Conservation (phyloP, 2,797 vertebrate genomes). For the Rhadinocentrus ornatus region DNA sequence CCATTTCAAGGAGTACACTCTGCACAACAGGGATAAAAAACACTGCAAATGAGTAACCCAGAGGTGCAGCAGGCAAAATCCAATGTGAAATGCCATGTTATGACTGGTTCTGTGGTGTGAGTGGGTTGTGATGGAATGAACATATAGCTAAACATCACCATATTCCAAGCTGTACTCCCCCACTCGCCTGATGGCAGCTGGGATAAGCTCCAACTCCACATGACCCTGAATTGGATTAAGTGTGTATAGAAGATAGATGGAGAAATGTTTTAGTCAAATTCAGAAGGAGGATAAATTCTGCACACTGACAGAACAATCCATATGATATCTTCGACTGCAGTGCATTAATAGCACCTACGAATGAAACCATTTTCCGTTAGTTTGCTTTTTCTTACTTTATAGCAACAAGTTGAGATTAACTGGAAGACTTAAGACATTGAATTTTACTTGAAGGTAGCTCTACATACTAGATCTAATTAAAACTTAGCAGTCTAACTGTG, state of each 20-base stretch:
- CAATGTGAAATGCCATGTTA: constrained; percentile 24
- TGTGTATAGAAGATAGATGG: background rate
- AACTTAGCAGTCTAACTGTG: constrained; percentile 5
- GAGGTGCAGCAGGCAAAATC: background rate
- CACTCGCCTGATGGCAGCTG: background rate
- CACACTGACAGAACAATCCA: constrained; percentile 29
- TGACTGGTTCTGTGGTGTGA: constrained; percentile 27
- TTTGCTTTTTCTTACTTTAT: background rate
- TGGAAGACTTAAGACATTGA: background rate
- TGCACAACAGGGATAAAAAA: background rate
- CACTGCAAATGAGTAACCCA: constrained; percentile 11
- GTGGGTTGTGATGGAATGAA: constrained; percentile 41
- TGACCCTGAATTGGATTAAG: background rate
- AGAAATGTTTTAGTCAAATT: constrained; percentile 20
- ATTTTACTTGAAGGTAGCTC: constrained; percentile 2
- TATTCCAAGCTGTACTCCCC: background rate
- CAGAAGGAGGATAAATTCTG: constrained; percentile 23
- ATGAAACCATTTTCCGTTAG: constrained; percentile 17
- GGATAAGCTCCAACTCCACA: background rate
- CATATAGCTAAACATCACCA: constrained; percentile 42
- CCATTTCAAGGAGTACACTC: constrained; percentile 9
- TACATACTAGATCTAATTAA: constrained; percentile 31
- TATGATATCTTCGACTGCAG: constrained; percentile 29
- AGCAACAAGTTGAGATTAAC: background rate
- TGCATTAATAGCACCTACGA: constrained; percentile 16